phyloP scores from a whole-genome alignment of 2,113 vertebrate species.

The Rhombomys opimus region DNA sequence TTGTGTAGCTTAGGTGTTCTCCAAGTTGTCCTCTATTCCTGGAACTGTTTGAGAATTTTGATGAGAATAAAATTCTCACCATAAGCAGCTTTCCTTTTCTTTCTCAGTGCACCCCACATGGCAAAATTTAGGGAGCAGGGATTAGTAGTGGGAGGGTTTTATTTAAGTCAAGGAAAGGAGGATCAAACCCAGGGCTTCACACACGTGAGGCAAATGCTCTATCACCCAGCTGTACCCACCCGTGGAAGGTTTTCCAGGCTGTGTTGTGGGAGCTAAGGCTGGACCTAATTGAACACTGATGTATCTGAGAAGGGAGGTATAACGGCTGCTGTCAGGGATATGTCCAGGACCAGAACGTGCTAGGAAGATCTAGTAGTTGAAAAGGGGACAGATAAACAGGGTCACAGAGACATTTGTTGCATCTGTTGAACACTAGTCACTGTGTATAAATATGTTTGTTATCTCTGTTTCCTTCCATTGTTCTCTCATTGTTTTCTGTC shows the following conservation, averaged over 20 bases:
- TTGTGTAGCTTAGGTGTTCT: neutral
- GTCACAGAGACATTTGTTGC: neutral
- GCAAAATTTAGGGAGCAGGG: neutral
- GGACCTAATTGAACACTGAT: neutral
- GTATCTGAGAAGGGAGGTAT: neutral
- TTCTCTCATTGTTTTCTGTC: neutral
- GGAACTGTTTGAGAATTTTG: neutral
- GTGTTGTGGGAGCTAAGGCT: neutral
- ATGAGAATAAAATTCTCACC: constrained; percentile 25
- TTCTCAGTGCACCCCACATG: neutral
- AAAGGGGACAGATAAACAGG: constrained; percentile 19
- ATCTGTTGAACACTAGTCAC: neutral
- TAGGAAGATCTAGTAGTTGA: constrained; percentile 15
- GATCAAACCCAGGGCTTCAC: neutral
- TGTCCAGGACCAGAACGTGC: neutral
- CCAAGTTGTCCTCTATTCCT: constrained; percentile 36
- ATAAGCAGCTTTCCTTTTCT: constrained; percentile 7
- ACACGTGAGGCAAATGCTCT: neutral
- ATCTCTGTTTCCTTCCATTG: neutral
- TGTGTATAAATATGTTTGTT: neutral
- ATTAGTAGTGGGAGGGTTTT: neutral
- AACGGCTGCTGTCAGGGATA: neutral
- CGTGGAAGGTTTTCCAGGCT: neutral
- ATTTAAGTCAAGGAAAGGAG: neutral
- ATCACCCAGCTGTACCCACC: neutral